These are phyloP conservation scores for Trichechus manatus DNA, from an alignment of 2,113 vertebrate species.

Conservation along the genomic window DNA sequence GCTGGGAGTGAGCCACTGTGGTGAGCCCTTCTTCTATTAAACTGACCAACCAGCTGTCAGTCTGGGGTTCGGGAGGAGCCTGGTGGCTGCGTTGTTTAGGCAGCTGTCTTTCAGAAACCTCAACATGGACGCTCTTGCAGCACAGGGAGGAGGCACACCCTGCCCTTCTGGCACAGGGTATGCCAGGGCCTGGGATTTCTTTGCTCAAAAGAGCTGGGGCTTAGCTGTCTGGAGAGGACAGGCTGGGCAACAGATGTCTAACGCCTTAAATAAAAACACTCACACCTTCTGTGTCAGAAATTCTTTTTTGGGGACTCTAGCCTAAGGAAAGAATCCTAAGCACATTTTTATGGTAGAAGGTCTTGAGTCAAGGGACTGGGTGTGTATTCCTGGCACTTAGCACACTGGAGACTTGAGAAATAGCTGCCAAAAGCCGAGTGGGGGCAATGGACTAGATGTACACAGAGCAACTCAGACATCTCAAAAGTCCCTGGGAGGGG, in stretches of 20 bases:
- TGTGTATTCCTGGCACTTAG: neutral
- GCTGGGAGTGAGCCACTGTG: neutral
- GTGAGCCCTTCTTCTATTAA: neutral
- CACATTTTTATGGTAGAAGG: neutral
- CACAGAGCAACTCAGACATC: neutral
- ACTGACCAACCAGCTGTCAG: neutral
- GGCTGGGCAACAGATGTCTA: neutral
- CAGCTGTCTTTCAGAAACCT: neutral
- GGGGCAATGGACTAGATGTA: constrained; percentile 52
- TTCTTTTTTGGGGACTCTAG: neutral
- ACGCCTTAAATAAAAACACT: constrained; percentile 1
- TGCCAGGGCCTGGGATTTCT: neutral
- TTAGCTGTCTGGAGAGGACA: neutral
- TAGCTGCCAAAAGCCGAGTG: neutral
- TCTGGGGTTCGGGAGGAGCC: neutral
- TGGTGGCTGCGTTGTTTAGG: neutral
- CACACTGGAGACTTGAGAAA: neutral
- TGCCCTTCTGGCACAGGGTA: neutral
- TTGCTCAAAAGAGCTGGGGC: neutral
- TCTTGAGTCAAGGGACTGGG: neutral
- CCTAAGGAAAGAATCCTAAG: constrained; percentile 24
- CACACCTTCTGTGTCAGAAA: constrained; percentile 22
- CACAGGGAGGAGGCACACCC: neutral
- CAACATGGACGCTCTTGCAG: neutral
- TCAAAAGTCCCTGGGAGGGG: neutral